Conservation (phyloP, 2,797 vertebrate genomes). For the Vipera latastei region DNA sequence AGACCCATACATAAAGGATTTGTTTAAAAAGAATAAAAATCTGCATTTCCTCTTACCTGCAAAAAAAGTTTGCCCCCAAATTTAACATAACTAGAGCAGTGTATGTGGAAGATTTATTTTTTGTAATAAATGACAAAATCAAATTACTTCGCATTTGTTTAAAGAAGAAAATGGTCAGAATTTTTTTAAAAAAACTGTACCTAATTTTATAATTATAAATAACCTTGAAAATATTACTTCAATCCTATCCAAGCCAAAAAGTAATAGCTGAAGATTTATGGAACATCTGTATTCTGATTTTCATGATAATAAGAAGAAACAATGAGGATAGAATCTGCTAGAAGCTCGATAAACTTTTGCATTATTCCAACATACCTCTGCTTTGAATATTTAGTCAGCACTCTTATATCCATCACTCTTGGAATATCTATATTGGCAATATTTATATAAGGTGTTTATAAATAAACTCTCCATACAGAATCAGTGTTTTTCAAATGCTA, state of each 20-base stretch:
- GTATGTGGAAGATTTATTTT: neutral
- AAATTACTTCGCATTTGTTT: neutral
- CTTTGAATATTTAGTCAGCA: neutral
- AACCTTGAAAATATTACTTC: neutral
- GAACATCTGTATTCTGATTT: neutral
- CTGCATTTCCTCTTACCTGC: neutral
- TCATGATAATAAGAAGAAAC: neutral
- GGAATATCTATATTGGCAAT: neutral
- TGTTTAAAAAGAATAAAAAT: neutral
- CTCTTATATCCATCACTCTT: neutral
- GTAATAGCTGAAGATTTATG: neutral
- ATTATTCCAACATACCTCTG: neutral
- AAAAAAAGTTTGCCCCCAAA: neutral
- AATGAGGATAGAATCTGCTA: neutral
- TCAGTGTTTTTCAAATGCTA: neutral
- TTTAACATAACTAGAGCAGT: neutral
- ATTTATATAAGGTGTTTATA: neutral
- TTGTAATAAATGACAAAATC: neutral
- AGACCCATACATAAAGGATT: neutral
- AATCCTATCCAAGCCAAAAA: neutral
- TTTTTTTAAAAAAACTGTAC: neutral
- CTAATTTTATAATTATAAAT: neutral
- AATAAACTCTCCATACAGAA: neutral
- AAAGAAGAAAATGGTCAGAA: neutral
- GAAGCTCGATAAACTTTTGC: neutral